Percentiles rank a stretch among this genome's conserved stretches.
Evolutionary conservation across 2,113 vertebrate species (phyloP).

Genomic region (Anser brachyrhynchus): DNA sequence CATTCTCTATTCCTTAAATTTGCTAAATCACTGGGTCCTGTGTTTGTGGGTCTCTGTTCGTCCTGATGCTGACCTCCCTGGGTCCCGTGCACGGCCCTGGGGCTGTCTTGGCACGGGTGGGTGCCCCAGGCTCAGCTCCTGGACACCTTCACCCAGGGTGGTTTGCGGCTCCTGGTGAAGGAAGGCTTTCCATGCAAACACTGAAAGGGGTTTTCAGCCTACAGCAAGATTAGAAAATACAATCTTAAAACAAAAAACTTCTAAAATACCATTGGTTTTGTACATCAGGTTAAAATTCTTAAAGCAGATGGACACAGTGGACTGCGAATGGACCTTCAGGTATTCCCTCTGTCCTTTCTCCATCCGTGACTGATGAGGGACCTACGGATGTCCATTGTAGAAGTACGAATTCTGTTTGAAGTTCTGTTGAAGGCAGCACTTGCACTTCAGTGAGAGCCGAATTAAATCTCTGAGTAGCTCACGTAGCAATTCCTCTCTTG

Average conservation of each 20-base stretch:
- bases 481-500: not conserved
- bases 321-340: not conserved
- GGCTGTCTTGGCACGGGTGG: too few relatives aligned
- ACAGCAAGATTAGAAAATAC: not conserved
- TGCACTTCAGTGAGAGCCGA: accelerated
- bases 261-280: not conserved
- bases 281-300: not conserved
- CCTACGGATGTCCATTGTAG: not conserved
- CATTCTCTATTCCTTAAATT: not conserved
- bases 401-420: not conserved
- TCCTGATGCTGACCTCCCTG: not conserved
- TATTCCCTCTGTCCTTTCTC: not conserved
- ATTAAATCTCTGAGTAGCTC: not conserved
- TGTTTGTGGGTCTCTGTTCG: not conserved
- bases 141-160: too few relatives aligned
- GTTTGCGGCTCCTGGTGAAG: too few relatives aligned
- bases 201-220: not conserved
- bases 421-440: not conserved
- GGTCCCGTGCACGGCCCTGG: too few relatives aligned
- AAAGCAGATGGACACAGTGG: not conserved
- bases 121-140: too few relatives aligned
- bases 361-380: not conserved
- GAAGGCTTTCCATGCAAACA: not conserved
- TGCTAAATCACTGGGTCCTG: not conserved
- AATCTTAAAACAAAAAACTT: not conserved